A percentile compares a stretch with the other conserved stretches of the same genome.
Conservation (phyloP, 2,888 invertebrate species). For the Tethea ocularis region DNA sequence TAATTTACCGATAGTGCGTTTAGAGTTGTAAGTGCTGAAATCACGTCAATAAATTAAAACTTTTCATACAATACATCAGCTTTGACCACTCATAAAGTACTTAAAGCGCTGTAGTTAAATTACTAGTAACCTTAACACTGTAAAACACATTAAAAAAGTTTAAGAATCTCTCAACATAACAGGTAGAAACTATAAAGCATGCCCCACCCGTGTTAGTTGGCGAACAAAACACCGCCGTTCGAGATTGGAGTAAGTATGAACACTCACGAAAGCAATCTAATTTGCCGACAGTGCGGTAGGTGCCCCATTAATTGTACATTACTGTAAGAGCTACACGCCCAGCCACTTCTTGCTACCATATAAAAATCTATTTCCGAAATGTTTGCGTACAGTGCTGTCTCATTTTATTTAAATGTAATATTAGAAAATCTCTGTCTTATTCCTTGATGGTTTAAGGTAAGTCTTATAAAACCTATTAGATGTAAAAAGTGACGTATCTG, state of each 20-base stretch:
- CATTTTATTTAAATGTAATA: neutral
- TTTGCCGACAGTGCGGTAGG: constrained; percentile 30
- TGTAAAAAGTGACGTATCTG: too few relatives aligned
- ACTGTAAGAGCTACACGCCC: constrained; percentile 45
- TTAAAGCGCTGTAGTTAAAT: too few relatives aligned
- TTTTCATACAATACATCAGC: too few relatives aligned
- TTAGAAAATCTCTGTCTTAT: neutral
- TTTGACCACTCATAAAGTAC: too few relatives aligned
- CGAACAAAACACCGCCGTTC: constrained; percentile 5
- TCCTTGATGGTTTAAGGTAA: too few relatives aligned
- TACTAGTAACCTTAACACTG: too few relatives aligned
- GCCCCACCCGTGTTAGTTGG: neutral
- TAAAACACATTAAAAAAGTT: neutral
- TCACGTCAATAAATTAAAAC: too few relatives aligned
- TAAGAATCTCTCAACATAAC: neutral
- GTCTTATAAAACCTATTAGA: too few relatives aligned
- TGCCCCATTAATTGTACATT: constrained; percentile 54
- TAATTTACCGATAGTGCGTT: too few relatives aligned
- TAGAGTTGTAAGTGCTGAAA: too few relatives aligned
- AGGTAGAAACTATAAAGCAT: neutral
- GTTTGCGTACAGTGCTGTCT: constrained; percentile 24
- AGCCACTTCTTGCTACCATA: constrained; percentile 42
- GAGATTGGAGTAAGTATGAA: constrained; percentile 12
- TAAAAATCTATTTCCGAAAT: constrained; percentile 38
- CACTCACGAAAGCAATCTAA: constrained; percentile 40